These are phyloP conservation scores for Phalacrocorax brasilianus DNA, from an alignment of 2,113 vertebrate species.

Conservation along the genomic window DNA sequence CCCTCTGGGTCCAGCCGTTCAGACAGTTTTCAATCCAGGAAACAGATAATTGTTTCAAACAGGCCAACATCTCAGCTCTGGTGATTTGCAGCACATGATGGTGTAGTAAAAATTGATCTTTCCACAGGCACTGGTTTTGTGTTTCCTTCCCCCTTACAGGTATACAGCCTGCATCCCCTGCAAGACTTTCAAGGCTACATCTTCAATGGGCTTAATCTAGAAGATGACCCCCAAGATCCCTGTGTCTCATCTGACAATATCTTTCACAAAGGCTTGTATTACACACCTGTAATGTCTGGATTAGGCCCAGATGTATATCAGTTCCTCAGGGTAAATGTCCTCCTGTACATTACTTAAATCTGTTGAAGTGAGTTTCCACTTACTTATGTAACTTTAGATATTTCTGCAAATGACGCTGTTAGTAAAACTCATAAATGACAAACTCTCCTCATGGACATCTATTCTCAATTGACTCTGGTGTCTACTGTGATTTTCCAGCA, in stretches of 20 bases:
- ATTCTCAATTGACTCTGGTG: background rate
- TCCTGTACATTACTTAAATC: background rate
- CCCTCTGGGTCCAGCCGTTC: background rate
- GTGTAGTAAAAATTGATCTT: background rate
- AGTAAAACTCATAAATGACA: background rate
- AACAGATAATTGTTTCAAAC: background rate
- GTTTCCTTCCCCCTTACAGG: slow-evolving; percentile 54
- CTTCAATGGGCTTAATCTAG: slow-evolving; percentile 56
- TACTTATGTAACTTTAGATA: background rate
- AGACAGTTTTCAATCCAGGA: background rate
- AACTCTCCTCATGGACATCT: background rate
- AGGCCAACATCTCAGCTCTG: background rate
- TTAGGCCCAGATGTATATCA: slow-evolving; percentile 64
- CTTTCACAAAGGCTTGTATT: slow-evolving; percentile 72
- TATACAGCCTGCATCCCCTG: slow-evolving; percentile 74
- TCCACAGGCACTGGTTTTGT: background rate
- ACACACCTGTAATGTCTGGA: slow-evolving; percentile 52
- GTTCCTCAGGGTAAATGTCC: slow-evolving; percentile 62
- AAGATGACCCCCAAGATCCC: slow-evolving; percentile 46
- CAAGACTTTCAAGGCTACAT: slow-evolving; percentile 74
- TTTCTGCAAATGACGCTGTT: background rate
- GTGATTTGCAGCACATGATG: background rate
- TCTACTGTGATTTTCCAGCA: background rate
- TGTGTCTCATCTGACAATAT: slow-evolving; percentile 63
- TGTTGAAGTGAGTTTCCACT: background rate